phyloP scores from a whole-genome alignment of 2,113 vertebrate genomes.

The Stercorarius parasiticus region DNA sequence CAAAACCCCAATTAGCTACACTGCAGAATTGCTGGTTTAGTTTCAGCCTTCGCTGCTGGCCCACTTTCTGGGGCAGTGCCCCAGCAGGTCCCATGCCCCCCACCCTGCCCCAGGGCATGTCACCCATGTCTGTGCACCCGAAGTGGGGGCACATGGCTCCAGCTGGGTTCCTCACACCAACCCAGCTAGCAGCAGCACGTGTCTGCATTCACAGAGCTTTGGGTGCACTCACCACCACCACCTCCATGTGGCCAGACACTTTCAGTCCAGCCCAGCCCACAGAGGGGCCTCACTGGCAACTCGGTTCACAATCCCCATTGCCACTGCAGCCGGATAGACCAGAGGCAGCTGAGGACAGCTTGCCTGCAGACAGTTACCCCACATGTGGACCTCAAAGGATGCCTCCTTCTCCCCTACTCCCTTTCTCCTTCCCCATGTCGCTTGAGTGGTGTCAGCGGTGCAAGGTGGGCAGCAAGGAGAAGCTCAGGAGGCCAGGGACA shows the following conservation, averaged over 20 bases:
- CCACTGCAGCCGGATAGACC: not conserved
- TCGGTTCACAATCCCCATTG: not conserved
- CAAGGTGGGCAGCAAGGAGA: accelerated
- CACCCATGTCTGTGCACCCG: not conserved
- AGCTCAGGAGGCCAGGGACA: accelerated
- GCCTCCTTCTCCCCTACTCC: not conserved
- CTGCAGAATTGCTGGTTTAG: not conserved
- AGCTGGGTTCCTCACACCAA: not conserved
- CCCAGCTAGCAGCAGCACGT: not conserved
- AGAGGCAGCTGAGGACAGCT: not conserved
- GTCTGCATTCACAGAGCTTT: not conserved
- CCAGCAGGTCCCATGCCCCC: not conserved
- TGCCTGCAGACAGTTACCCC: not conserved
- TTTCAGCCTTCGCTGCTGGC: not conserved
- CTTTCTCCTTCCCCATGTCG: not conserved
- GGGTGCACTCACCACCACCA: not conserved
- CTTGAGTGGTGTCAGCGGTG: accelerated
- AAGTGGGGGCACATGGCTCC: not conserved
- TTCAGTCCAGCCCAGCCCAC: not conserved
- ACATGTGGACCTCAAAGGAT: not conserved
- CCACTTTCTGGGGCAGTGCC: not conserved
- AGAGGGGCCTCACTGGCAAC: not conserved
- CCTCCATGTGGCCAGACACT: not conserved
- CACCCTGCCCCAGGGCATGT: not conserved
- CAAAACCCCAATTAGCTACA: not conserved